These are phyloP conservation scores for Entomyzon cyanotis DNA, from an alignment of 2,113 vertebrate genomes.

Conservation along the genomic window DNA sequence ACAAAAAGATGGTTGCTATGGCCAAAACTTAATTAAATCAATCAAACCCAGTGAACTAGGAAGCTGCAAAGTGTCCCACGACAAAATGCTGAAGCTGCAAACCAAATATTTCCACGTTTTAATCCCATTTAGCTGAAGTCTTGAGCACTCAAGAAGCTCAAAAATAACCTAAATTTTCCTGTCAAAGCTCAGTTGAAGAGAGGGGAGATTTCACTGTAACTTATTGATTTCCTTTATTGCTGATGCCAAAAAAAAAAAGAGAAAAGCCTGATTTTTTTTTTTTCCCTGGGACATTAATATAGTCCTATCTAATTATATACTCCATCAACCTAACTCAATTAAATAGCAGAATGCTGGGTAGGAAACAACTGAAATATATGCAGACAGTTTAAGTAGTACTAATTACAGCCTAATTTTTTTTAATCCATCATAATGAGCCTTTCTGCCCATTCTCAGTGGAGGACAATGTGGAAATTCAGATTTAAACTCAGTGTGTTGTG, in stretches of 20 bases:
- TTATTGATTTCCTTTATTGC: conserved; percentile 59
- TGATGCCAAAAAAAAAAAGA: neutral
- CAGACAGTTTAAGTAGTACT: conserved; percentile 42
- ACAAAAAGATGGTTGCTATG: neutral
- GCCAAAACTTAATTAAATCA: neutral
- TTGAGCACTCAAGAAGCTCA: neutral
- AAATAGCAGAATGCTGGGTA: conserved; percentile 52
- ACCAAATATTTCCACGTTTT: neutral
- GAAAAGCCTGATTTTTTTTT: neutral
- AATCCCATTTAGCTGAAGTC: neutral
- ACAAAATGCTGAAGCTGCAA: neutral
- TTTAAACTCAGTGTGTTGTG: neutral
- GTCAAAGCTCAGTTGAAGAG: conserved; percentile 39
- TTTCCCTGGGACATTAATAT: conserved; percentile 38
- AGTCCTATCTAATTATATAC: conserved; percentile 65
- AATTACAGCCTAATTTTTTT: conserved; percentile 62
- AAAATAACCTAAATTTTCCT: neutral
- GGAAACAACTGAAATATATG: conserved; percentile 46
- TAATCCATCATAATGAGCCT: conserved; percentile 47
- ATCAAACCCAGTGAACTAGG: neutral
- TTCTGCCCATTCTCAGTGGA: conserved; percentile 22
- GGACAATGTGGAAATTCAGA: neutral
- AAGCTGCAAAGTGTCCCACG: neutral
- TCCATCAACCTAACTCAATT: conserved; percentile 69
- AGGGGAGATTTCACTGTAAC: conserved; percentile 20